Evolutionary conservation across 1,140 invertebrate species (phyloP).

Genomic region (Scaptomyza pallida): DNA sequence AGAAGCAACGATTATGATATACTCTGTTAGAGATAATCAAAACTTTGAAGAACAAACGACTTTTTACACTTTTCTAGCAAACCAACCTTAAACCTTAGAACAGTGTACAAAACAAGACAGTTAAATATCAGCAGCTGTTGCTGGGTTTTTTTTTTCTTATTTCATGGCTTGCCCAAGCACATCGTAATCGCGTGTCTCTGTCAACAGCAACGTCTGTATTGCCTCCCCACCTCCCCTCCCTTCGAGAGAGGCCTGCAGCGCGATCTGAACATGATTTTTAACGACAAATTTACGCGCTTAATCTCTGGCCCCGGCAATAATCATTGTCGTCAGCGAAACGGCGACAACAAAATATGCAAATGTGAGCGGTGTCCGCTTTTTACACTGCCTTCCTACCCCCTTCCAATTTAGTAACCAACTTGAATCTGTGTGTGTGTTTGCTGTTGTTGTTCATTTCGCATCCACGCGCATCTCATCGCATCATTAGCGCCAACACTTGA

Average conservation of each 20-base stretch:
- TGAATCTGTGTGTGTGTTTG: slow-evolving; percentile 33
- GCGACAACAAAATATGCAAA: slow-evolving; percentile 78
- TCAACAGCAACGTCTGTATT: not conserved
- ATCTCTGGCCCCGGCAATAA: slow-evolving; percentile 58
- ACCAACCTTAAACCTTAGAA: not conserved
- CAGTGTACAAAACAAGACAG: slow-evolving; percentile 26
- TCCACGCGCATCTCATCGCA: slow-evolving; percentile 48
- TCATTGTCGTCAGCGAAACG: slow-evolving; percentile 36
- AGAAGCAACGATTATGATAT: not conserved
- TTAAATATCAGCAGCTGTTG: slow-evolving; percentile 68
- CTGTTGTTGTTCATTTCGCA: slow-evolving; percentile 24
- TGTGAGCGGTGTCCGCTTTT: slow-evolving; percentile 46
- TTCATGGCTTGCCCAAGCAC: slow-evolving; percentile 24
- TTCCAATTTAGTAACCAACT: not conserved
- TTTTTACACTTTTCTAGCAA: not conserved
- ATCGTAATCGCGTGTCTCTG: slow-evolving; percentile 41
- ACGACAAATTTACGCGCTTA: slow-evolving; percentile 82
- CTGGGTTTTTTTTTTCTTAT: not conserved
- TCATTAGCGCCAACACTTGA: slow-evolving; percentile 78
- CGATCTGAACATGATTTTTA: slow-evolving; percentile 79
- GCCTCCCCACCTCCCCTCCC: not conserved
- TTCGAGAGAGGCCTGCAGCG: not conserved
- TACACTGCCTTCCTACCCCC: not conserved
- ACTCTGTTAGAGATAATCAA: not conserved
- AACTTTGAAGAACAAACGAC: too few species aligned